A percentile compares a stretch with the other conserved stretches of the same genome.
Conservation (phyloP, 2,888 invertebrate genomes). For the Norana najaformis region DNA sequence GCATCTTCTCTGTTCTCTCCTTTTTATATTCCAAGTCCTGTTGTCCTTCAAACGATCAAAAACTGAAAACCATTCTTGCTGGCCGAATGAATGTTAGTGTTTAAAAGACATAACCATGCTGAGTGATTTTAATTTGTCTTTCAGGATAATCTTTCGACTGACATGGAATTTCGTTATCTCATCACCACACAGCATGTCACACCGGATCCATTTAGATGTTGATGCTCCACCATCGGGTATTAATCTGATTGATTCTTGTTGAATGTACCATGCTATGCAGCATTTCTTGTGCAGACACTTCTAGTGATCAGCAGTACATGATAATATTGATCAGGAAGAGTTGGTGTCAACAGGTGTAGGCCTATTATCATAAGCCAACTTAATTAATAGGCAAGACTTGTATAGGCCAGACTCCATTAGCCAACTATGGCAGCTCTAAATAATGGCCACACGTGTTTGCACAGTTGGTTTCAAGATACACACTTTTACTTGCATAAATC, state of each 20-base stretch:
- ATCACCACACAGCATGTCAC: neutral
- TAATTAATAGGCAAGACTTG: neutral
- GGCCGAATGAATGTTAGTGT: too few relatives aligned
- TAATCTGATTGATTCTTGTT: neutral
- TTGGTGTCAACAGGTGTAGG: neutral
- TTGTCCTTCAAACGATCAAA: neutral
- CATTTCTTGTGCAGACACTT: neutral
- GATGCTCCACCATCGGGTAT: neutral
- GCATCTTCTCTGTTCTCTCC: neutral
- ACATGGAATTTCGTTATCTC: neutral
- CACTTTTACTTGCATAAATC: too few relatives aligned
- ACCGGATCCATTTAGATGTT: neutral
- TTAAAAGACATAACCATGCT: too few relatives aligned
- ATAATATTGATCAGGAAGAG: too few relatives aligned
- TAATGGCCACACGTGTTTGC: neutral
- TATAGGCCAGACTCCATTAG: too few relatives aligned
- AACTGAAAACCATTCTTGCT: too few relatives aligned
- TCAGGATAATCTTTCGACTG: neutral
- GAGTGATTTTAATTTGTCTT: conserved; percentile 10
- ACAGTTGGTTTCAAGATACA: too few relatives aligned
- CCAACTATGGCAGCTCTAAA: neutral
- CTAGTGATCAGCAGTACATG: neutral
- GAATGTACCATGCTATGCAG: neutral
- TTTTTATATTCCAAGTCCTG: neutral
- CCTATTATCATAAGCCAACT: neutral